A percentile compares a stretch with the other conserved stretches of the same genome.
These are phyloP conservation scores for Pantelozetes paolii DNA, from an alignment of 2,888 invertebrate species.

Conservation along the genomic window DNA sequence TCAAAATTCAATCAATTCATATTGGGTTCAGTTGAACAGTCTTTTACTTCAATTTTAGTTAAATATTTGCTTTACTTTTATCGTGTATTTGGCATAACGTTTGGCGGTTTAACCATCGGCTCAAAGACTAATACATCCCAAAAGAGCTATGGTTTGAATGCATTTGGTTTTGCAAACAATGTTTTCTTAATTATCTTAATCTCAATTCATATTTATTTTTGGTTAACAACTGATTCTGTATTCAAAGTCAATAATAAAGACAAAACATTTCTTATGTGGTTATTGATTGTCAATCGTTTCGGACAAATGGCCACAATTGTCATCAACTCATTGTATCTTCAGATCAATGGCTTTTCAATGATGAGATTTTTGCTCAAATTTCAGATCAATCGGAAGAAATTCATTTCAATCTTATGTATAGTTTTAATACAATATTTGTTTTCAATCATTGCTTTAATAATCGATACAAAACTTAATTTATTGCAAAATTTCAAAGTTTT, in stretches of 20 bases:
- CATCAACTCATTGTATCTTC: neutral
- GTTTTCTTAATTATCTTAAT: neutral
- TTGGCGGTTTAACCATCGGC: neutral
- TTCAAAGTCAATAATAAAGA: neutral
- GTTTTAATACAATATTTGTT: neutral
- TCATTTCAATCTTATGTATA: neutral
- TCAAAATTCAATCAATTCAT: neutral
- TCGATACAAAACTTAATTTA: neutral
- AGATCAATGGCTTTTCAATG: neutral
- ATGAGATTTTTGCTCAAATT: constrained; percentile 13
- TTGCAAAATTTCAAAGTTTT: neutral
- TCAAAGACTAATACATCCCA: constrained; percentile 3
- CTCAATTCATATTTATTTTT: neutral
- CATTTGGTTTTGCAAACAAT: neutral
- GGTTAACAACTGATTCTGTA: neutral
- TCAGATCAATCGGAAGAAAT: neutral
- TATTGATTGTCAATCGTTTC: neutral
- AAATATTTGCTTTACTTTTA: neutral
- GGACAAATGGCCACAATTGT: neutral
- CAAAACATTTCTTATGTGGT: neutral
- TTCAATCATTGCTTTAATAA: neutral
- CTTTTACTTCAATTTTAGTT: neutral
- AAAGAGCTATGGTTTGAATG: neutral
- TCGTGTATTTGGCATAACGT: constrained; percentile 2
- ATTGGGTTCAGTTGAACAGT: neutral